A percentile compares a stretch with the other conserved stretches of the same genome.
phyloP scores from a whole-genome alignment of 2,113 vertebrate genomes.

The Eubucco bourcierii region DNA sequence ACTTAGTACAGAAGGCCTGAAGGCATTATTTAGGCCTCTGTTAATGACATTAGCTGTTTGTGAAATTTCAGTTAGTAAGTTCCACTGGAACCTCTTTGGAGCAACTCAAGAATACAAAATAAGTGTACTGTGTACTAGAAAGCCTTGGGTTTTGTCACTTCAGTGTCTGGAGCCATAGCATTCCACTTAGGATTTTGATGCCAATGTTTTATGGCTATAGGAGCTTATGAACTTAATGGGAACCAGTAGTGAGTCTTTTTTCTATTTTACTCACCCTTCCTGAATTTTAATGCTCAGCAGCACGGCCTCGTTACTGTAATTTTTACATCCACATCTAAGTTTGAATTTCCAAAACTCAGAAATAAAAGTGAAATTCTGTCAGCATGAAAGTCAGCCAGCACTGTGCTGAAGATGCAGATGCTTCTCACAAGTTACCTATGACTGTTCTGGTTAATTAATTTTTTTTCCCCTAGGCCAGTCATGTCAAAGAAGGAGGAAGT shows the following conservation, averaged over 20 bases:
- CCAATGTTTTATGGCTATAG: not conserved
- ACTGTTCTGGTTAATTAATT: not conserved
- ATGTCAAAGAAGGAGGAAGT: conserved; percentile 88
- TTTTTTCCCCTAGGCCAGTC: conserved; percentile 77
- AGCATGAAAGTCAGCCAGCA: not conserved
- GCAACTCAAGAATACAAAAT: not conserved
- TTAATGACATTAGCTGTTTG: not conserved
- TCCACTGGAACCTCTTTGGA: not conserved
- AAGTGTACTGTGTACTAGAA: not conserved
- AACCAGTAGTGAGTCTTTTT: not conserved
- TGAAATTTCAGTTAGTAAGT: not conserved
- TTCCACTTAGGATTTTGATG: not conserved
- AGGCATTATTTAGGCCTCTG: not conserved
- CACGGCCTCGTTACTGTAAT: not conserved
- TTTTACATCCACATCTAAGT: not conserved
- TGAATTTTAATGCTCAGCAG: not conserved
- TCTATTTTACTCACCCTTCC: not conserved
- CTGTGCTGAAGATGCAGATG: not conserved
- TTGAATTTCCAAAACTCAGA: not conserved
- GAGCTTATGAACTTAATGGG: not conserved
- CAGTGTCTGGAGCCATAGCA: not conserved
- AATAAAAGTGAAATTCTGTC: not conserved
- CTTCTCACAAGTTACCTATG: not conserved
- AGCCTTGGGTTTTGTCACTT: not conserved
- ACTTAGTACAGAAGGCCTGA: not conserved